Conservation (phyloP, 2,113 vertebrate genomes). For the Eonycteris spelaea region DNA sequence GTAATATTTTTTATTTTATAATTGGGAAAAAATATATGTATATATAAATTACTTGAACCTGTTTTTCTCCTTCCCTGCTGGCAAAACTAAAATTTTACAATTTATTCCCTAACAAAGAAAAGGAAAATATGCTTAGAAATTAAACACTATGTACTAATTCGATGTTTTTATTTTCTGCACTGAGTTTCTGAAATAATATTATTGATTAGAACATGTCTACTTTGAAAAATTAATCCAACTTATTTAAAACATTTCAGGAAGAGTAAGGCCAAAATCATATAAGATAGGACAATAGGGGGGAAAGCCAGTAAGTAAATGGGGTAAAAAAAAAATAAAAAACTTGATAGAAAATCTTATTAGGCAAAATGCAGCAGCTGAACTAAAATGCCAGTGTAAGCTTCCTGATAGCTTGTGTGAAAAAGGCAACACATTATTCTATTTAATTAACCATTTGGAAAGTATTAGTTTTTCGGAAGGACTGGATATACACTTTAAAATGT, state of each 20-base stretch:
- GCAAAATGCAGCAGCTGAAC: background rate
- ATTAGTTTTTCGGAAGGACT: background rate
- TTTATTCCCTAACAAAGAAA: background rate
- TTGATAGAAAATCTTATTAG: background rate
- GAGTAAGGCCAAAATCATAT: background rate
- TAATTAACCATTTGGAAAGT: background rate
- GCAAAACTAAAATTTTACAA: slow-evolving; percentile 31
- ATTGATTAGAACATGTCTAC: background rate
- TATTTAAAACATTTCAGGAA: background rate
- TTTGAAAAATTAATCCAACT: background rate
- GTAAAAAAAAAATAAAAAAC: slow-evolving; percentile 8
- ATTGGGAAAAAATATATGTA: background rate
- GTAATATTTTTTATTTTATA: background rate
- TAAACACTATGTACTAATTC: background rate
- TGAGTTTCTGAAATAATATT: slow-evolving; percentile 27
- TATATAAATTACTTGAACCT: background rate
- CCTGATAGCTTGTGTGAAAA: background rate
- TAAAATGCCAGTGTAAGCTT: slow-evolving; percentile 9
- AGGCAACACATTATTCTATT: background rate
- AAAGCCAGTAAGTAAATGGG: background rate
- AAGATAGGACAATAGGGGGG: background rate
- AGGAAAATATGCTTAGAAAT: background rate
- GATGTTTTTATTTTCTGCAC: background rate
- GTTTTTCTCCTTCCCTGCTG: background rate
- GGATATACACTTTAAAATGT: background rate